phyloP scores from a whole-genome alignment of 1,140 invertebrate genomes.

The Panagrolaimus sp. region DNA sequence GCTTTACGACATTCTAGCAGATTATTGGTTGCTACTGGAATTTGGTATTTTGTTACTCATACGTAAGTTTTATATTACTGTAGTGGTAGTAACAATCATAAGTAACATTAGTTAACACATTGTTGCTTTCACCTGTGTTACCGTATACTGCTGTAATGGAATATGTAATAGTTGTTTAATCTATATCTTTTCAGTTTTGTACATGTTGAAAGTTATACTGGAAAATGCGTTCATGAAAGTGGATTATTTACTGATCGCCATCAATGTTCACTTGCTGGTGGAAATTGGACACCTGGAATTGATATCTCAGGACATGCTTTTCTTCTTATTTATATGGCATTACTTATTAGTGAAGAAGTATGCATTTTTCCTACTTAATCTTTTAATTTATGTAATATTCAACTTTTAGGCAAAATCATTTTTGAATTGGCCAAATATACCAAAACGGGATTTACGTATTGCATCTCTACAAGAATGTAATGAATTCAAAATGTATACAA shows the following conservation, averaged over 20 bases:
- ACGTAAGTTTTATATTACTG: constrained; percentile 49
- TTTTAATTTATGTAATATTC: no score
- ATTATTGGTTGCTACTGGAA: constrained; percentile 73
- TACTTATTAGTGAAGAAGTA: constrained; percentile 52
- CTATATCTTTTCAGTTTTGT: constrained; percentile 65
- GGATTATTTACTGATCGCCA: constrained; percentile 50
- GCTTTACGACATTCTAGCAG: constrained; percentile 66
- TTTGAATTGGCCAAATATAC: constrained; percentile 34
- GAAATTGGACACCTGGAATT: constrained; percentile 48
- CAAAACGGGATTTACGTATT: constrained; percentile 15
- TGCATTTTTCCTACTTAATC: no score
- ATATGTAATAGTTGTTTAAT: no score
- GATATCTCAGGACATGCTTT: constrained; percentile 51
- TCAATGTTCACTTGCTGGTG: constrained; percentile 32
- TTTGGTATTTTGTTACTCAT: constrained; percentile 81
- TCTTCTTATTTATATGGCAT: constrained; percentile 47
- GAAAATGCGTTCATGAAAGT: constrained; percentile 66
- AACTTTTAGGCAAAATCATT: constrained; percentile 53
- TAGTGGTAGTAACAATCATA: no score
- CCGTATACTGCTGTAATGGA: no score
- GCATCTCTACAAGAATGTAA: constrained; percentile 18
- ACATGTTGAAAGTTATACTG: constrained; percentile 74
- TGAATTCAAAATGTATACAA: constrained; percentile 67
- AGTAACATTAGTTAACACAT: no score
- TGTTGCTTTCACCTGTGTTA: no score